Conservation (phyloP, 1,140 invertebrate species). For the Zeugodacus cucurbitae region DNA sequence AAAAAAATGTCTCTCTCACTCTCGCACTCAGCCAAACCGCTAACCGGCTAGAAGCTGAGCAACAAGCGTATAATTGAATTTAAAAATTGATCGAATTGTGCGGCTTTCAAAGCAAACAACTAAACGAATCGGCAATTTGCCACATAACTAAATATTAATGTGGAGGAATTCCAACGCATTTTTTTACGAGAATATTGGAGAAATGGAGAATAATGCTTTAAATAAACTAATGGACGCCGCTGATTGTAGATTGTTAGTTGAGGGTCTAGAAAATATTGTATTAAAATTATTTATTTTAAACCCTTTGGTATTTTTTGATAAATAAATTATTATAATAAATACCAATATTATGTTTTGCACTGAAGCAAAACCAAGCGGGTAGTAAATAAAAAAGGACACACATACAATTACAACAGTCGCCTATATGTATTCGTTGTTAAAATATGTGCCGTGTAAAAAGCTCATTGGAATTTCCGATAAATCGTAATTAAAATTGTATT, state of each 20-base stretch:
- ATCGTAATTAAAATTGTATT: neutral
- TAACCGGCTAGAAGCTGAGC: neutral
- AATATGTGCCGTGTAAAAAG: neutral
- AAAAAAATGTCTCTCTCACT: neutral
- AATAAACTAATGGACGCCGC: too few relatives aligned
- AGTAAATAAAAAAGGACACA: too few relatives aligned
- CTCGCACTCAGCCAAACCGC: neutral
- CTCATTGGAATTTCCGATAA: neutral
- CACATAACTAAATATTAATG: neutral
- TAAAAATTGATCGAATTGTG: conserved; percentile 35
- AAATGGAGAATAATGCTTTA: neutral
- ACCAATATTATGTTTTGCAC: too few relatives aligned
- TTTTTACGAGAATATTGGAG: too few relatives aligned
- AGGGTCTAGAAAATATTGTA: too few relatives aligned
- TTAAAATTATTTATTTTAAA: too few relatives aligned
- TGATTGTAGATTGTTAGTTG: too few relatives aligned
- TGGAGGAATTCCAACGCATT: neutral
- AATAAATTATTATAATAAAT: too few relatives aligned
- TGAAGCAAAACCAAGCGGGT: too few relatives aligned
- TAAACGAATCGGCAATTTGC: neutral
- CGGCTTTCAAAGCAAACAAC: neutral
- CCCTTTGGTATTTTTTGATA: too few relatives aligned
- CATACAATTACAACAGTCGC: too few relatives aligned
- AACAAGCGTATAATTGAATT: conserved; percentile 43
- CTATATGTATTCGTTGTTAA: too few relatives aligned